A percentile compares a stretch with the other conserved stretches of the same genome.
These are phyloP conservation scores for Siniperca obscura DNA, from an alignment of 2,797 vertebrate genomes.

Conservation along the genomic window DNA sequence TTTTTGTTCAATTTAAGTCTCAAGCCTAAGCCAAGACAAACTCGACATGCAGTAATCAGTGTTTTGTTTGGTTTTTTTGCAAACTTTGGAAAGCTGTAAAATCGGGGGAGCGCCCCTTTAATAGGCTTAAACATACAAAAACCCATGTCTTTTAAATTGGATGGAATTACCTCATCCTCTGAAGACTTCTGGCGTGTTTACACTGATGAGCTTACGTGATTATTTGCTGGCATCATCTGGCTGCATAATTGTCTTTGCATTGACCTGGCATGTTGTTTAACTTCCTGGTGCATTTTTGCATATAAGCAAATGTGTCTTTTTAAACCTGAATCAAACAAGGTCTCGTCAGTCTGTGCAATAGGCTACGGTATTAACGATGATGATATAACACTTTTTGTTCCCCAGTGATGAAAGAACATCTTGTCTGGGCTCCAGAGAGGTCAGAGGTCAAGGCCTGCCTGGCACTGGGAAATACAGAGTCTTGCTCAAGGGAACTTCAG, in stretches of 20 bases:
- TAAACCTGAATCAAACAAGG: neutral
- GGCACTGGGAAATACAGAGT: neutral
- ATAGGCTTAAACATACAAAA: neutral
- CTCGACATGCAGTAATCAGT: neutral
- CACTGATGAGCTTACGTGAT: neutral
- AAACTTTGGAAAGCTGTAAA: neutral
- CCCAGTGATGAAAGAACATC: neutral
- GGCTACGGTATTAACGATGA: neutral
- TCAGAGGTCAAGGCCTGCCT: slow-evolving; percentile 23
- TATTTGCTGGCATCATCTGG: neutral
- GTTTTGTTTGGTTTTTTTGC: neutral
- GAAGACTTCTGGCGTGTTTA: neutral
- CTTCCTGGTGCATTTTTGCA: neutral
- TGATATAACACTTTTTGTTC: neutral
- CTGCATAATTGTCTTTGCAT: neutral
- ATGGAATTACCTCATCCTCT: neutral
- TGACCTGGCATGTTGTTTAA: neutral
- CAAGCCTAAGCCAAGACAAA: neutral
- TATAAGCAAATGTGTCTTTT: neutral
- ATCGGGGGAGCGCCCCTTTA: neutral
- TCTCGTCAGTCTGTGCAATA: neutral
- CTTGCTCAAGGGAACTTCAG: slow-evolving; percentile 21
- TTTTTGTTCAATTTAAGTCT: neutral
- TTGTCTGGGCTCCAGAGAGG: neutral
- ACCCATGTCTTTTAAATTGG: neutral